Conservation (phyloP, 2,797 vertebrate species). For the Potorous gilbertii region DNA sequence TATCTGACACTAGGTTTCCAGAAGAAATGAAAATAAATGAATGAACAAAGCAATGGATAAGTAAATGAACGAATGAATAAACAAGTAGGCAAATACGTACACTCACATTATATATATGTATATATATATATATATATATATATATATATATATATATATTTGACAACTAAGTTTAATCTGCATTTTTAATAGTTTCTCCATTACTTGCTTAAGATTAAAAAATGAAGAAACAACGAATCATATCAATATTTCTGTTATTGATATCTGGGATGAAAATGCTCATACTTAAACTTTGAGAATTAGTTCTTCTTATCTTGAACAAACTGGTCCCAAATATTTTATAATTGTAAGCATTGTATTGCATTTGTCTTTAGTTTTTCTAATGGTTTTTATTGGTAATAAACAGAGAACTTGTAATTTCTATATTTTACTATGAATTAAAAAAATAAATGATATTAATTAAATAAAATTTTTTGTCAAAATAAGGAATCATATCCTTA, state of each 20-base stretch:
- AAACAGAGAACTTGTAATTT: neutral
- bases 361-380: neutral
- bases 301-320: neutral
- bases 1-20: neutral
- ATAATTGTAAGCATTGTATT: neutral
- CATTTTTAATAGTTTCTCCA: neutral
- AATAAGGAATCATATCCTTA: neutral
- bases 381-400: neutral
- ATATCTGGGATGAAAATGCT: neutral
- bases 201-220: neutral
- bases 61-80: neutral
- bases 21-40: neutral
- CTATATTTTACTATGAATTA: neutral
- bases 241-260: neutral
- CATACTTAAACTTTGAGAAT: neutral
- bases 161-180: neutral
- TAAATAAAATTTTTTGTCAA: neutral
- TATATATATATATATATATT: neutral
- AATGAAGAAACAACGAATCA: neutral
- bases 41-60: neutral
- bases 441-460: too few relatives aligned
- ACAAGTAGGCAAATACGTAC: neutral
- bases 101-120: too few relatives aligned
- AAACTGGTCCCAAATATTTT: neutral
- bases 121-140: neutral